Percentiles rank a stretch among this genome's conserved stretches.
phyloP scores from a whole-genome alignment of 2,113 vertebrate genomes.

The Ochotona curzoniae region DNA sequence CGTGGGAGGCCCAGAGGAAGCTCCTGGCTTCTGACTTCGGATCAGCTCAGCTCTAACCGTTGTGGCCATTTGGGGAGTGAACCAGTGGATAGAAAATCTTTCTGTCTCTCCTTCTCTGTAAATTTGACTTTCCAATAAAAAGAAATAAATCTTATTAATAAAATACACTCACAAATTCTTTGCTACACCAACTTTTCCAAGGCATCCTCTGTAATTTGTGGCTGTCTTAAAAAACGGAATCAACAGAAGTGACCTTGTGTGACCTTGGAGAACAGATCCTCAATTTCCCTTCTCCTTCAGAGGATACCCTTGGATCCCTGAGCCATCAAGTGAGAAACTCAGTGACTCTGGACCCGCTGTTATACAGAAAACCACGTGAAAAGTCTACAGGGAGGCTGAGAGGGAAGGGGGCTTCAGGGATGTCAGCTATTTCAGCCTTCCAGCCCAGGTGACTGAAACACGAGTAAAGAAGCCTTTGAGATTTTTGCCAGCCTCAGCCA shows the following conservation, averaged over 20 bases:
- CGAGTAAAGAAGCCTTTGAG: not conserved
- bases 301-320: not conserved
- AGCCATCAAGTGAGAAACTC: not conserved
- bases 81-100: no score
- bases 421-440: not conserved
- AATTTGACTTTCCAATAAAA: no score
- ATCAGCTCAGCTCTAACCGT: no score
- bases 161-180: not conserved
- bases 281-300: not conserved
- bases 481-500: not conserved
- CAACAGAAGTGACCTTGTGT: not conserved
- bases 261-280: not conserved
- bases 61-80: no score
- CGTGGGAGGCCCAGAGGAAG: no score
- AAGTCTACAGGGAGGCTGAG: not conserved
- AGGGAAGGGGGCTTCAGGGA: not conserved
- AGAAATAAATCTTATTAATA: no score
- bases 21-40: no score
- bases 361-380: not conserved
- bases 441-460: not conserved
- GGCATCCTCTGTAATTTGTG: not conserved
- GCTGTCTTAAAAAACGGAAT: not conserved
- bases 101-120: no score
- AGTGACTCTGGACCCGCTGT: not conserved
- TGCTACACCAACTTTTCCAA: not conserved